phyloP scores from a whole-genome alignment of 2,113 vertebrate species.

The Ramphastos sulfuratus region DNA sequence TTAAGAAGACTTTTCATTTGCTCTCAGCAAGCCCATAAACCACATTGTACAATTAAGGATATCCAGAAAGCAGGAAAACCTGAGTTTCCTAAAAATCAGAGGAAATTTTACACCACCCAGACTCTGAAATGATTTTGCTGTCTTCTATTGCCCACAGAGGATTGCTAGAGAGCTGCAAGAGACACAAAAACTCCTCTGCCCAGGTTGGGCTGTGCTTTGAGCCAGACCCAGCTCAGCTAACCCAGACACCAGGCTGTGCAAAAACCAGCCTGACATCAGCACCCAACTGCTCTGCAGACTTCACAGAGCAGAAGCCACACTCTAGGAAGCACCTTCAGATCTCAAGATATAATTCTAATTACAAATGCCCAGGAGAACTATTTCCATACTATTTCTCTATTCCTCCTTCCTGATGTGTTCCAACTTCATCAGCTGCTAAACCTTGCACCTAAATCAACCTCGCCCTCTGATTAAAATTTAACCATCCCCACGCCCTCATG shows the following conservation, averaged over 20 bases:
- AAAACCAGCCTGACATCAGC: too few relatives aligned
- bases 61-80: not conserved
- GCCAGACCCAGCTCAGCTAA: not conserved
- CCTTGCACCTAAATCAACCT: not conserved
- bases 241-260: too few relatives aligned
- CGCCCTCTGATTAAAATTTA: not conserved
- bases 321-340: too few relatives aligned
- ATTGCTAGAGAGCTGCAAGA: not conserved
- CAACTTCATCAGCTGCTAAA: not conserved
- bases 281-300: too few relatives aligned
- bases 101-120: not conserved
- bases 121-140: not conserved
- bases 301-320: too few relatives aligned
- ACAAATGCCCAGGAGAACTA: not conserved
- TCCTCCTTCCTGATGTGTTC: not conserved
- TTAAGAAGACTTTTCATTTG: not conserved
- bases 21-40: not conserved
- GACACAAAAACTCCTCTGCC: not conserved
- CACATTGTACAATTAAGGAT: not conserved
- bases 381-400: not conserved
- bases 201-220: fast-evolving
- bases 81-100: not conserved
- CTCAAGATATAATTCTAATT: too few relatives aligned
- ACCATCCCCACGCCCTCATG: not conserved
- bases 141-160: not conserved